Conservation (phyloP, 2,888 invertebrate species). For the Drosophila meridionalis region DNA sequence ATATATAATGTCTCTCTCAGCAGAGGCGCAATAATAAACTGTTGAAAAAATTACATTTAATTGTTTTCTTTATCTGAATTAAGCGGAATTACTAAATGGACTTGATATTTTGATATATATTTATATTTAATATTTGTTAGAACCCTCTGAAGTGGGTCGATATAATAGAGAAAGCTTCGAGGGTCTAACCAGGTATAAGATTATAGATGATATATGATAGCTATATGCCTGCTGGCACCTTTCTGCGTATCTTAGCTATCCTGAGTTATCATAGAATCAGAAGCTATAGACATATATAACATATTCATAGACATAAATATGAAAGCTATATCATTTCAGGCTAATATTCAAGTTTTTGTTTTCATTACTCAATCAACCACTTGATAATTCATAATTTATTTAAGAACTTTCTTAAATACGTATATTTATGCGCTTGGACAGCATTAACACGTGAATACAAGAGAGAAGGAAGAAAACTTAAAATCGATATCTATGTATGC, state of each 20-base stretch:
- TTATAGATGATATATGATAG: not conserved
- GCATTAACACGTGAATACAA: constrained; percentile 20
- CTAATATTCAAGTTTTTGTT: not conserved
- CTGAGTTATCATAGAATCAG: not conserved
- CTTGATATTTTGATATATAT: not conserved
- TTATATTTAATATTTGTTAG: not conserved
- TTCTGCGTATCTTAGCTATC: not conserved
- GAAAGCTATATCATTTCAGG: not conserved
- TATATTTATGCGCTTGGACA: not conserved
- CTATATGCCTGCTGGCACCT: not conserved
- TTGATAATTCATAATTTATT: not conserved
- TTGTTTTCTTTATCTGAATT: constrained; percentile 14
- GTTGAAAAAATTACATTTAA: constrained; percentile 22
- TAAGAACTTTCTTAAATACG: not conserved
- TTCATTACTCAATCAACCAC: not conserved
- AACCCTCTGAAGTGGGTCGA: not conserved
- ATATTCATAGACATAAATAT: not conserved
- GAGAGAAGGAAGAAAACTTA: constrained; percentile 2
- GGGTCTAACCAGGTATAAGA: not conserved
- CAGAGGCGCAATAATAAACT: constrained; percentile 47
- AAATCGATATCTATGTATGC: constrained; percentile 20
- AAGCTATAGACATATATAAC: not conserved
- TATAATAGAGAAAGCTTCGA: not conserved
- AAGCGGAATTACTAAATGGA: not conserved
- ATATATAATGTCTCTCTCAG: constrained; percentile 21